phyloP scores from a whole-genome alignment of 92 coral and sea anemone species.

The Phenganax marumi region DNA sequence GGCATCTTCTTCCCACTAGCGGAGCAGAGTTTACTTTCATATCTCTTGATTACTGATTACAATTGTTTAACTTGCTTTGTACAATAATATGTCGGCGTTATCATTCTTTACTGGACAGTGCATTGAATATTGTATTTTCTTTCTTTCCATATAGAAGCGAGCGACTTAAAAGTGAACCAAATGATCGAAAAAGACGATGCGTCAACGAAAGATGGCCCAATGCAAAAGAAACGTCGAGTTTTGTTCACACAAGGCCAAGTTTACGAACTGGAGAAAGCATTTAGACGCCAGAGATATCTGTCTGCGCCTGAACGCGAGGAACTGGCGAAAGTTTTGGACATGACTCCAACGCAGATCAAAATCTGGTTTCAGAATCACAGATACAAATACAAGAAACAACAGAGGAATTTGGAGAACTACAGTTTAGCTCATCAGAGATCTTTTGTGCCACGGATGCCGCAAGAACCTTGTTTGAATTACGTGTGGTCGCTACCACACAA shows the following conservation, averaged over 20 bases:
- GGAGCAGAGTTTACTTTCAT: too few species aligned
- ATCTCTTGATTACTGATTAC: too few species aligned
- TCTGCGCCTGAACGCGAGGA: constrained; percentile 99
- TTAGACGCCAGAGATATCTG: constrained; percentile 90
- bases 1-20: too few species aligned
- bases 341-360: constrained; percentile 98
- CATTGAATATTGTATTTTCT: background rate
- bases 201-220: constrained; percentile 63
- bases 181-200: constrained; percentile 50
- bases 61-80: too few species aligned
- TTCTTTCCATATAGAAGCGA: background rate
- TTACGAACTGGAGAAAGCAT: constrained; percentile 95
- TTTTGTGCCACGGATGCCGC: background rate
- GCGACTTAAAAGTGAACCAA: constrained; percentile 17
- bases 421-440: background rate
- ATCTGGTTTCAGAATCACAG: constrained; percentile 99
- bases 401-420: constrained; percentile 18
- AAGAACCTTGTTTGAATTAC: constrained; percentile 16
- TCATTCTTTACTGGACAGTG: background rate
- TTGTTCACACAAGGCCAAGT: constrained; percentile 97
- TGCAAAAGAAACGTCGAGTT: constrained; percentile 94
- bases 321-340: constrained; percentile 87
- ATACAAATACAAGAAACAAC: constrained; percentile 96
- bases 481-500: constrained; percentile 9
- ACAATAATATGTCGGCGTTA: background rate